phyloP scores from a whole-genome alignment of 2,797 vertebrate genomes.

The Mormyrops boulengeri region DNA sequence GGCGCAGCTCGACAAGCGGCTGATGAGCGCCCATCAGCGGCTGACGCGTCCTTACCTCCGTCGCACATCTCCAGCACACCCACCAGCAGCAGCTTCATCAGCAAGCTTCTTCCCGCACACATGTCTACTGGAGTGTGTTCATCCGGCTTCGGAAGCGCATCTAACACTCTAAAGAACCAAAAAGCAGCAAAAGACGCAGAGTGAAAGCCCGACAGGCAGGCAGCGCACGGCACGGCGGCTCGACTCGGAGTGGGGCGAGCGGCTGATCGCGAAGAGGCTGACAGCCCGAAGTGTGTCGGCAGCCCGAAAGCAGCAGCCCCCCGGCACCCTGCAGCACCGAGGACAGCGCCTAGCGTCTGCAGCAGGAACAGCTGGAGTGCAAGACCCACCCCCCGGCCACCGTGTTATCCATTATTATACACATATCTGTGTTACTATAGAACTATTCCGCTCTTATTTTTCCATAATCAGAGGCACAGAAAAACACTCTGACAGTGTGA shows the following conservation, averaged over 20 bases:
- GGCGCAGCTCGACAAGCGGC: background rate
- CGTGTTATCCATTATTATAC: background rate
- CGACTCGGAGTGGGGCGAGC: slow-evolving; percentile 43
- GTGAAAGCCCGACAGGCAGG: background rate
- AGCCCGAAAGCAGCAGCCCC: slow-evolving; percentile 29
- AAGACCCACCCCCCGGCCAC: background rate
- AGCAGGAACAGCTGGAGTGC: slow-evolving; percentile 52
- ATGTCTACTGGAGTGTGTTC: slow-evolving; percentile 21
- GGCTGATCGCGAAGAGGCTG: slow-evolving; percentile 47
- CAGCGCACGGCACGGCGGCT: background rate
- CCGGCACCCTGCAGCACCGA: slow-evolving; percentile 74
- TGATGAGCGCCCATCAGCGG: background rate
- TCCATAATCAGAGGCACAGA: background rate
- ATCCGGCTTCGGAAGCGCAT: slow-evolving; percentile 10
- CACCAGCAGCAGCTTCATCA: slow-evolving; percentile 44
- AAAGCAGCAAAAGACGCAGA: background rate
- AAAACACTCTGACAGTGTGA: background rate
- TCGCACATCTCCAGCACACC: slow-evolving; percentile 37
- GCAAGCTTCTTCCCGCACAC: slow-evolving; percentile 40
- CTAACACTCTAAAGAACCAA: slow-evolving; percentile 11
- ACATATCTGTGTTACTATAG: background rate
- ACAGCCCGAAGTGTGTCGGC: slow-evolving; percentile 35
- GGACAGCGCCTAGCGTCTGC: slow-evolving; percentile 84
- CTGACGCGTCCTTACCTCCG: slow-evolving; percentile 60
- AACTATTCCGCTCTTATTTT: background rate